phyloP scores from a whole-genome alignment of 1,140 invertebrate species.

The Drosophila pandora region DNA sequence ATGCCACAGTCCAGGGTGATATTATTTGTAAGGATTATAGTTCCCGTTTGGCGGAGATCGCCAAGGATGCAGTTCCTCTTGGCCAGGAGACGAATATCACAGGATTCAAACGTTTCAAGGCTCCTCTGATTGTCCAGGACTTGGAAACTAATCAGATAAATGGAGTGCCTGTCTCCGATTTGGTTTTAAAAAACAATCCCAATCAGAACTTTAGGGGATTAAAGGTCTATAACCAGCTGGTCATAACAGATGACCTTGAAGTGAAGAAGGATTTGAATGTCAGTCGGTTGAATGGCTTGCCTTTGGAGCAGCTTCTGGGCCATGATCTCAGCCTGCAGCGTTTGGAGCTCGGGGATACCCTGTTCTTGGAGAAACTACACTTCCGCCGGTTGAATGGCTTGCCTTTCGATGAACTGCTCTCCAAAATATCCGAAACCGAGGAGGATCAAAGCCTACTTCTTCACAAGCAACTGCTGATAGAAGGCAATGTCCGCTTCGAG shows the following conservation, averaged over 20 bases:
- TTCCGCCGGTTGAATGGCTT: conserved; percentile 65
- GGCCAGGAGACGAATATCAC: conserved; percentile 56
- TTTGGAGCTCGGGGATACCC: conserved; percentile 36
- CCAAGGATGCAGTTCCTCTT: conserved; percentile 54
- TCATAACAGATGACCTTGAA: conserved; percentile 25
- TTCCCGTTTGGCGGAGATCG: conserved; percentile 45
- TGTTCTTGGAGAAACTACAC: conserved; percentile 38
- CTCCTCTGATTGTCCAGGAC: conserved; percentile 33
- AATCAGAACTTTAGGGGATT: conserved; percentile 22
- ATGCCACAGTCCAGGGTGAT: conserved; percentile 50
- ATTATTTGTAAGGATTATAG: conserved; percentile 49
- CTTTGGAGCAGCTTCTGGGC: conserved; percentile 43
- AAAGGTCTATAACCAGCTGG: conserved; percentile 39
- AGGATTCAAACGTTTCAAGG: conserved; percentile 59
- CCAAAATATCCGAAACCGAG: conserved; percentile 17
- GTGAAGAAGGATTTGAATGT: conserved; percentile 26
- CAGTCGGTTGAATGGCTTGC: conserved; percentile 45
- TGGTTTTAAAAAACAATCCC: conserved; percentile 42
- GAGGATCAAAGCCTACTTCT: conserved; percentile 45
- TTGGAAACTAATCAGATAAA: conserved; percentile 43
- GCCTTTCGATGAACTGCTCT: conserved; percentile 60
- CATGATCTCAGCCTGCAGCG: conserved; percentile 53
- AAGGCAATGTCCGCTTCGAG: conserved; percentile 70
- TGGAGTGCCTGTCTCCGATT: conserved; percentile 26
- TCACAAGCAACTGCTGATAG: conserved; percentile 67